Evolutionary conservation across 2,113 vertebrate genomes (phyloP), one percentile per base, ranked within the genome.

Genomic region (Romanogobio albipinnatus): DNA sequence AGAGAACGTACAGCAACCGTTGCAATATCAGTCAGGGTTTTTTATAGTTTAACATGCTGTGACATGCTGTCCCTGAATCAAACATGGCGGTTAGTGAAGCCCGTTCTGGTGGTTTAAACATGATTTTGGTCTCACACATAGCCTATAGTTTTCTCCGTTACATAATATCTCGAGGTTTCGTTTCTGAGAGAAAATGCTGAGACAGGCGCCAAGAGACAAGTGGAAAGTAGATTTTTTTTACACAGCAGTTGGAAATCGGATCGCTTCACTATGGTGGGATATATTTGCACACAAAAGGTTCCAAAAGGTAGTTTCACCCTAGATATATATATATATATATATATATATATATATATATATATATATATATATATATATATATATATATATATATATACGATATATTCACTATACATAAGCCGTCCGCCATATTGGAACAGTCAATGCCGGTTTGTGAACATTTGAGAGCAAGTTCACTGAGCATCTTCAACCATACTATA

Each of bases 191-290:
- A 90, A 90, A 81, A 86, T 70, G 82, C 0, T 15, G 29, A 49
- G 59, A 81, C 83, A 0, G 6, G 58, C 62, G 86, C 80, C 70
- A 86, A 78, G 74, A 76, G 74, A 64, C 59, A 77, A 85, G 84
- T 84, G 90, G 87, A 92, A 88, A 90, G 88, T 83, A 76, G 84
- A 86, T 51, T 15, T 51, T 47, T 47, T 90, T 74, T 76, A 85
- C 66, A 39, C 49, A 22, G 1, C 82, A 75, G 85, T 10, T 1
- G 58, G 59, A 43, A 84, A 64, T 22, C 2, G 51, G 73, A 80
- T 56, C 24, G 6, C 14, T 73, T n/a, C 9, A n/a, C 47, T 29
- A 82, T 45, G 70, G 26, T 29, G 22, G 11, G 26, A 43, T 49
- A 14, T 75, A 22, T 73, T 43, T 36, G 68, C 1, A 15, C 49